A percentile compares a stretch with the other conserved stretches of the same genome.
These are phyloP conservation scores for Choloepus hoffmanni DNA, from an alignment of 2,113 vertebrate genomes.

Conservation along the genomic window DNA sequence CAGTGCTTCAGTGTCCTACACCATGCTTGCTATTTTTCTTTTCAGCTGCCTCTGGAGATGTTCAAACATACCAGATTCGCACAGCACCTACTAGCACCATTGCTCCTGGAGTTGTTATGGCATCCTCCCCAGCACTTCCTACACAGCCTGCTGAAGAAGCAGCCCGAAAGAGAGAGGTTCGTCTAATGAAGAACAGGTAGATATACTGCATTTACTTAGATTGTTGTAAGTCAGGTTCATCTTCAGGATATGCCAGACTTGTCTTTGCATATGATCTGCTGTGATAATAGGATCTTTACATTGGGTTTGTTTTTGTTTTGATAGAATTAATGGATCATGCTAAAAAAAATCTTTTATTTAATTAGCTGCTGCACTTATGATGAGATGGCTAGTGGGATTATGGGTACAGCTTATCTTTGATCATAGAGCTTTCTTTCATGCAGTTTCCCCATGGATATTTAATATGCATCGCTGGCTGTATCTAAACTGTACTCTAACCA, in stretches of 20 bases:
- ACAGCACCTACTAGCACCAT: slow-evolving; percentile 95
- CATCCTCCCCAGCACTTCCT: slow-evolving; percentile 94
- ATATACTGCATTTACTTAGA: background rate
- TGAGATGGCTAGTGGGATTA: background rate
- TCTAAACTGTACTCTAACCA: slow-evolving; percentile 38
- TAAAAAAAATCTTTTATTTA: background rate
- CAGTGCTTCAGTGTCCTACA: background rate
- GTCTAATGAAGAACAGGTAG: slow-evolving; percentile 99
- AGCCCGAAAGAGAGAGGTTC: slow-evolving; percentile 97
- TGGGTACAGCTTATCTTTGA: background rate
- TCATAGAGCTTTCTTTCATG: slow-evolving; percentile 32
- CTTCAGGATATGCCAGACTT: background rate
- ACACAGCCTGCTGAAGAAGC: slow-evolving; percentile 95
- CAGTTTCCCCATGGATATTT: background rate
- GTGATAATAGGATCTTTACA: background rate
- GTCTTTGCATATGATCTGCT: background rate
- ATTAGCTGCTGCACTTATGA: background rate
- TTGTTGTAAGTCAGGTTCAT: background rate
- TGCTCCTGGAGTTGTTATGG: slow-evolving; percentile 96
- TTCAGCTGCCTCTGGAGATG: slow-evolving; percentile 96
- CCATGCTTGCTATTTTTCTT: background rate
- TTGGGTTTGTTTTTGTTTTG: slow-evolving; percentile 27
- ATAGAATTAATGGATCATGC: slow-evolving; percentile 16
- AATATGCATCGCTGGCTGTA: background rate
- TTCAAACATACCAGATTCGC: slow-evolving; percentile 99